These are phyloP conservation scores for Corynorhinus townsendii DNA, from an alignment of 2,113 vertebrate genomes.

Conservation along the genomic window DNA sequence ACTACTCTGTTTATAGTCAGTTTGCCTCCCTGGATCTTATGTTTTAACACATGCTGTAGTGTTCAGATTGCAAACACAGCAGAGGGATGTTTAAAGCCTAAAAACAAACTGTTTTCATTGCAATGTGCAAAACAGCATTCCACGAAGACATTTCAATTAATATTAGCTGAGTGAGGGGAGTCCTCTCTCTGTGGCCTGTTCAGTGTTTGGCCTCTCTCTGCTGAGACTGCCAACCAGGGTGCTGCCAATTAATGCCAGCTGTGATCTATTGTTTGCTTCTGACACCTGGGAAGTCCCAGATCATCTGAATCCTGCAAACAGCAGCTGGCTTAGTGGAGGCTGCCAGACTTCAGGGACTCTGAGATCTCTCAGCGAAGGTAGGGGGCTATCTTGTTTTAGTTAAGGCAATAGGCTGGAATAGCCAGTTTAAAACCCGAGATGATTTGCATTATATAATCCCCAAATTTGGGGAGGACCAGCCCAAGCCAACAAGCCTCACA, in stretches of 20 bases:
- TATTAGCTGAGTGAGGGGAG: constrained; percentile 63
- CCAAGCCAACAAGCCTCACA: constrained; percentile 1
- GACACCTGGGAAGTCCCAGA: constrained; percentile 78
- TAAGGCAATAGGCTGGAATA: constrained; percentile 65
- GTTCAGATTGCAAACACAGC: constrained; percentile 63
- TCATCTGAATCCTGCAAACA: constrained; percentile 68
- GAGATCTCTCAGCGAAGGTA: constrained; percentile 67
- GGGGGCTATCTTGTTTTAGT: constrained; percentile 75
- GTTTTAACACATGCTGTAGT: constrained; percentile 68
- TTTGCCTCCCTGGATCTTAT: constrained; percentile 61
- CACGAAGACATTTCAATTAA: constrained; percentile 70
- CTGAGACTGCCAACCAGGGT: constrained; percentile 72
- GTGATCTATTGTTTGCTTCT: constrained; percentile 79
- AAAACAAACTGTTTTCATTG: constrained; percentile 65
- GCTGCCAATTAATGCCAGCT: constrained; percentile 79
- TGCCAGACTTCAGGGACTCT: constrained; percentile 72
- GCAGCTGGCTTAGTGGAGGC: constrained; percentile 69
- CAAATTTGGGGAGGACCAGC: constrained; percentile 57
- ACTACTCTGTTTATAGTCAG: constrained; percentile 65
- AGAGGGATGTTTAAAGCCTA: constrained; percentile 70
- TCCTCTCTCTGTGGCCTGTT: constrained; percentile 44
- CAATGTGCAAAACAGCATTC: constrained; percentile 64
- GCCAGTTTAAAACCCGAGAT: constrained; percentile 62
- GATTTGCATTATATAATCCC: constrained; percentile 59
- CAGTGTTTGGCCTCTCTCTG: constrained; percentile 57